Evolutionary conservation across 2,888 invertebrate species (phyloP).

Genomic region (Aelia acuminata): DNA sequence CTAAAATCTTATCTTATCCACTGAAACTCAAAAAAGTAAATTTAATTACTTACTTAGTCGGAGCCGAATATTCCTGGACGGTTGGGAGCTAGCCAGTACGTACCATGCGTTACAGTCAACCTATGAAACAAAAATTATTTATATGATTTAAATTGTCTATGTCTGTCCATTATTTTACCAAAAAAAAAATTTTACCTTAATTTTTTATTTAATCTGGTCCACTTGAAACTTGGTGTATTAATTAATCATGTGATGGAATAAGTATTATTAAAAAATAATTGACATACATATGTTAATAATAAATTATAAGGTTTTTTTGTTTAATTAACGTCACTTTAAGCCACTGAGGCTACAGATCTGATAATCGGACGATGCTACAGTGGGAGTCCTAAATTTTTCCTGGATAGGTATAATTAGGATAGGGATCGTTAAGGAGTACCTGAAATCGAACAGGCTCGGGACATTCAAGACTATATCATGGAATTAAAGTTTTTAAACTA

Average conservation of each 20-base stretch:
- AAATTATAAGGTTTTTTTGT: no score
- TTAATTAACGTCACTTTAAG: no score
- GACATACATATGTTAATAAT: background rate
- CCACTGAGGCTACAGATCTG: no score
- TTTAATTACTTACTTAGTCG: background rate
- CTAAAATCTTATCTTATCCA: no score
- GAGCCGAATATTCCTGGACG: background rate
- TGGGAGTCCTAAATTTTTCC: no score
- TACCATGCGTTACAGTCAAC: background rate
- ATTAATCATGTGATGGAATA: background rate
- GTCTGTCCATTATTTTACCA: background rate
- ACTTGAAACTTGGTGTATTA: background rate
- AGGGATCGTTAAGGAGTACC: no score
- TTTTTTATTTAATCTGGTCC: background rate
- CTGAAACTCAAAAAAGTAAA: background rate
- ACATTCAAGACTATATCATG: no score
- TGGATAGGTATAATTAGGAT: no score
- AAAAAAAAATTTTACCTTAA: background rate
- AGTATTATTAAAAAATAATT: background rate
- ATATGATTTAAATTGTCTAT: background rate
- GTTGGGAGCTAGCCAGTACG: background rate
- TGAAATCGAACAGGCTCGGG: no score
- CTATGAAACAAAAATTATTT: background rate
- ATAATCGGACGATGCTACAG: no score
- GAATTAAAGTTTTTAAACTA: no score